These are phyloP conservation scores for Gallinago undulata DNA, from an alignment of 2,113 vertebrate genomes.

Conservation along the genomic window DNA sequence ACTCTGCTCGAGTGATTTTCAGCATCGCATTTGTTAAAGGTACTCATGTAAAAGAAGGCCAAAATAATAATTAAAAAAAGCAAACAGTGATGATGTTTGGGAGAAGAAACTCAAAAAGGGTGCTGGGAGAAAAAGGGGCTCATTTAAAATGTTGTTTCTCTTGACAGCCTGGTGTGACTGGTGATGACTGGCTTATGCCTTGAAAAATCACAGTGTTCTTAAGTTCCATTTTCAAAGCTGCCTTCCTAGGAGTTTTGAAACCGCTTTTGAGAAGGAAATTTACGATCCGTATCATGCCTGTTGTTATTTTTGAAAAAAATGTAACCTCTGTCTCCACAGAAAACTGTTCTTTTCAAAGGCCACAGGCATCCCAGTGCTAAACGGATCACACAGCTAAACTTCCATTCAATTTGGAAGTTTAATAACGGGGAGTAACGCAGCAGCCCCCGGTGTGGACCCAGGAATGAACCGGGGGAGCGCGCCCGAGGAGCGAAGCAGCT, in stretches of 20 bases:
- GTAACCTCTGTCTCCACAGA: neutral
- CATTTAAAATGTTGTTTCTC: neutral
- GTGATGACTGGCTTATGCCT: neutral
- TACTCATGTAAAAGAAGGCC: neutral
- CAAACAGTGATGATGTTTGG: neutral
- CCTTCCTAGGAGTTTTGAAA: neutral
- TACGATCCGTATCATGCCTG: neutral
- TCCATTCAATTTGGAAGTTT: neutral
- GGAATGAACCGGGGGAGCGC: neutral
- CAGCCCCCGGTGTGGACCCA: neutral
- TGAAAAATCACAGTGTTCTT: neutral
- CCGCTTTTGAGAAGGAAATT: neutral
- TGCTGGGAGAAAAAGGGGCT: accelerated
- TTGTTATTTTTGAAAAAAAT: neutral
- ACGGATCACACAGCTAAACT: neutral
- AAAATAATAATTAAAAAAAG: neutral
- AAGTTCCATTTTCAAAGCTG: neutral
- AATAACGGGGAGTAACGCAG: neutral
- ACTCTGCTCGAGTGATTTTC: neutral
- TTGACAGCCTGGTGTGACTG: too few relatives aligned
- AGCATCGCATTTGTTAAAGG: accelerated
- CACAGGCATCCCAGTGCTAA: too few relatives aligned
- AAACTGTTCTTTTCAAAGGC: neutral
- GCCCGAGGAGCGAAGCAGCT: neutral
- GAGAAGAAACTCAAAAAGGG: neutral